These are phyloP conservation scores for Axea sp. DNA, from an alignment of 2,888 invertebrate species.

Conservation along the genomic window DNA sequence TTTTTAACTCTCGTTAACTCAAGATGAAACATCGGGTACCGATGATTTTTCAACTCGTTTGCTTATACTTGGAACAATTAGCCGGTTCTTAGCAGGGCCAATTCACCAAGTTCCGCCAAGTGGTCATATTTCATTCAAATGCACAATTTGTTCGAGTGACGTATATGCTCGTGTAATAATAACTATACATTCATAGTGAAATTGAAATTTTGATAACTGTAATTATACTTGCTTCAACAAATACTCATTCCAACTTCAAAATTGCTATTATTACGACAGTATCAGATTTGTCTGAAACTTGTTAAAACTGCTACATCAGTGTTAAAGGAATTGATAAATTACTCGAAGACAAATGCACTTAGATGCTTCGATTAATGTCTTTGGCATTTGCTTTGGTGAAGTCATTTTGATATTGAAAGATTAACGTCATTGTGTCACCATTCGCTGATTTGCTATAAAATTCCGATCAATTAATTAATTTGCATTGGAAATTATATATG, in stretches of 20 bases:
- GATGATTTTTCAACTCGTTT: too few relatives aligned
- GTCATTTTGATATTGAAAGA: too few relatives aligned
- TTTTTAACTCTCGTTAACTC: constrained; percentile 1
- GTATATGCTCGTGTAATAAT: constrained; percentile 15
- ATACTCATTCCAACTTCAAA: constrained; percentile 48
- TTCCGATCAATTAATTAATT: too few relatives aligned
- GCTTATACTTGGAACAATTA: too few relatives aligned
- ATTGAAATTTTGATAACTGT: constrained; percentile 52
- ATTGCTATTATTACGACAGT: constrained; percentile 42
- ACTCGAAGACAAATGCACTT: constrained; percentile 18
- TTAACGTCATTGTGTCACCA: too few relatives aligned
- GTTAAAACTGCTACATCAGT: constrained; percentile 42
- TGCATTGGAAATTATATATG: too few relatives aligned
- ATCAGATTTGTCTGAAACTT: constrained; percentile 49
- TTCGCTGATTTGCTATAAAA: too few relatives aligned
- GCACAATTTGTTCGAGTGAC: constrained; percentile 31
- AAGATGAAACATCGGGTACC: too few relatives aligned
- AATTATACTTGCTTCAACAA: constrained; percentile 52
- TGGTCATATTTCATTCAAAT: constrained; percentile 9
- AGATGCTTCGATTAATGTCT: too few relatives aligned
- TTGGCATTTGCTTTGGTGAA: too few relatives aligned
- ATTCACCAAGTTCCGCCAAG: not conserved
- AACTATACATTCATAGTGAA: constrained; percentile 45
- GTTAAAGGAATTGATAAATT: constrained; percentile 44
- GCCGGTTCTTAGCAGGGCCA: too few relatives aligned